These are phyloP conservation scores for Ptycholaimellus sp. DNA, from an alignment of 2,888 invertebrate genomes.

Conservation along the genomic window DNA sequence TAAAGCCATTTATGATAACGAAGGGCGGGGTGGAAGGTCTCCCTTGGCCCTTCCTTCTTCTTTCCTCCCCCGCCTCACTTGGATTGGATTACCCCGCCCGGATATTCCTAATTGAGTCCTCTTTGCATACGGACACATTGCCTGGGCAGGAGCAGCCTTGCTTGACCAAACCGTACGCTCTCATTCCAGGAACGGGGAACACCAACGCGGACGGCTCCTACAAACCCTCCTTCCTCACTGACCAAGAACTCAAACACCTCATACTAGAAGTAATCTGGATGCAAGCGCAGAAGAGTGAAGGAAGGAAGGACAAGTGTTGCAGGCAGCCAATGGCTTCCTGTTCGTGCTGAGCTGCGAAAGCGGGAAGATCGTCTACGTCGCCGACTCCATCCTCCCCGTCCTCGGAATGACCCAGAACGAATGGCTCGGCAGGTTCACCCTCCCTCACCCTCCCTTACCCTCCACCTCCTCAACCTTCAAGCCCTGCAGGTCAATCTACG, in stretches of 20 bases:
- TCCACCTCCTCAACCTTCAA: not conserved
- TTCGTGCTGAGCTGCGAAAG: slow-evolving; percentile 89
- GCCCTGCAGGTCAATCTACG: slow-evolving; percentile 48
- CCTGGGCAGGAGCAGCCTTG: too few species aligned
- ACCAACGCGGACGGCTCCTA: slow-evolving; percentile 86
- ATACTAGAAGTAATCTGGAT: slow-evolving; percentile 48
- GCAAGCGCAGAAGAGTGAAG: too few species aligned
- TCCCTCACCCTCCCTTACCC: not conserved
- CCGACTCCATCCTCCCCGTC: slow-evolving; percentile 90
- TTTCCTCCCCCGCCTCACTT: too few species aligned
- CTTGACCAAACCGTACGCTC: too few species aligned
- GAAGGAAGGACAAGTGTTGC: slow-evolving; percentile 2
- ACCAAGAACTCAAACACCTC: slow-evolving; percentile 92
- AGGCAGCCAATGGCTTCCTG: slow-evolving; percentile 90
- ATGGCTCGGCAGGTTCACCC: slow-evolving; percentile 7
- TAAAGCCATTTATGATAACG: too few species aligned
- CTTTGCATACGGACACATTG: not conserved
- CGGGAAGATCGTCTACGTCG: slow-evolving; percentile 85
- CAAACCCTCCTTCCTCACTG: slow-evolving; percentile 92
- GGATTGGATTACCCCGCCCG: too few species aligned
- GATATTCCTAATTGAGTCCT: not conserved
- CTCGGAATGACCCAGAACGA: slow-evolving; percentile 68
- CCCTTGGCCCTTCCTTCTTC: too few species aligned
- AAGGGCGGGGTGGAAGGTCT: too few species aligned
- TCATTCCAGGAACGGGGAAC: slow-evolving; percentile 76